Percentiles rank a stretch among this genome's conserved stretches.
These are phyloP conservation scores for Distichodus sexfasciatus DNA, from an alignment of 2,797 vertebrate species.

Conservation along the genomic window DNA sequence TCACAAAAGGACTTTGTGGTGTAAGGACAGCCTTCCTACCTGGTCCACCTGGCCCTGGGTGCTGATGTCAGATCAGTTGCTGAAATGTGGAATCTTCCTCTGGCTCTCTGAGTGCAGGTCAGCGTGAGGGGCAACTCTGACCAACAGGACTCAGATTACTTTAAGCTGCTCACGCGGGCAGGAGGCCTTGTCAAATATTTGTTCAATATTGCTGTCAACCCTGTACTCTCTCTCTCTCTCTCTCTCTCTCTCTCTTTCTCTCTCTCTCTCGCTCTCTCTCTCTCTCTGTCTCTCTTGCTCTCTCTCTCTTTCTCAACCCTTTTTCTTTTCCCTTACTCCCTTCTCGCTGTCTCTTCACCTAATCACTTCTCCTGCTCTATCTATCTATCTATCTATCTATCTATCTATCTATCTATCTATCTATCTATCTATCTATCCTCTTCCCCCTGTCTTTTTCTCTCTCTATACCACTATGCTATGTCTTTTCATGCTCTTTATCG, in stretches of 20 bases:
- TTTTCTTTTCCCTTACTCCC: neutral
- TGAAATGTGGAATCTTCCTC: neutral
- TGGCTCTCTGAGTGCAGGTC: neutral
- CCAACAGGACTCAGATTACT: neutral
- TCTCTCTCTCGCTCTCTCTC: too few relatives aligned
- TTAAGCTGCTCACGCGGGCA: neutral
- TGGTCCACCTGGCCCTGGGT: neutral
- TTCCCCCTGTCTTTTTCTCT: neutral
- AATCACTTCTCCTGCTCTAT: too few relatives aligned
- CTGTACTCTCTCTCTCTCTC: too few relatives aligned
- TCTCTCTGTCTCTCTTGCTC: neutral
- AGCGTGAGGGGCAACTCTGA: neutral
- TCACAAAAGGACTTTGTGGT: neutral
- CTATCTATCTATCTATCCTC: neutral
- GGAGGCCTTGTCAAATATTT: slow-evolving; percentile 1
- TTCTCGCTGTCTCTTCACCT: neutral
- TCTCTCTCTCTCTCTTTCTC: neutral
- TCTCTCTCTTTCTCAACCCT: neutral
- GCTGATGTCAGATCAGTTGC: neutral
- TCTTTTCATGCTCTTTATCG: neutral
- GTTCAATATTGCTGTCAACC: too few relatives aligned
- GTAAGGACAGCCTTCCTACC: neutral
- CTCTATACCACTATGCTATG: too few relatives aligned
- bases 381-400: neutral
- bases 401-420: neutral